Conservation (phyloP, 2,113 vertebrate species). For the Collichthys lucidus region DNA sequence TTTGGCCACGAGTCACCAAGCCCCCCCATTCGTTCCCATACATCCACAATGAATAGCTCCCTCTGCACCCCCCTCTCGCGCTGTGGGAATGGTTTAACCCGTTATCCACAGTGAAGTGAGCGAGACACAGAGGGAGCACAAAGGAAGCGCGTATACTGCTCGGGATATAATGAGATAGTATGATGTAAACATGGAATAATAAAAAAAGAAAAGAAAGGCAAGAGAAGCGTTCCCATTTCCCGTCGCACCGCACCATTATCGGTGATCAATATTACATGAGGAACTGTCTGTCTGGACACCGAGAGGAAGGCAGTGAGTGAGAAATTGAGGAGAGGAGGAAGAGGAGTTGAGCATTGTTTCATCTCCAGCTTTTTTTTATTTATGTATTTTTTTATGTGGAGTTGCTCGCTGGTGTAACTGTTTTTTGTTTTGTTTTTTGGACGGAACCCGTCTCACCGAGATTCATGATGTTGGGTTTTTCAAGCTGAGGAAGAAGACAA, state of each 20-base stretch:
- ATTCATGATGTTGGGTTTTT: slow-evolving; percentile 28
- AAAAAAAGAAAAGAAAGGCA: slow-evolving; percentile 37
- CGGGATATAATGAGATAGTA: slow-evolving; percentile 30
- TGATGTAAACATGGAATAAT: slow-evolving; percentile 75
- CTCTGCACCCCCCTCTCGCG: slow-evolving; percentile 24
- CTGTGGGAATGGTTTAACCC: slow-evolving; percentile 78
- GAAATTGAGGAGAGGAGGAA: slow-evolving; percentile 36
- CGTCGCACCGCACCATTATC: slow-evolving; percentile 57
- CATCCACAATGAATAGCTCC: slow-evolving; percentile 51
- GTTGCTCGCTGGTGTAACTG: slow-evolving; percentile 45
- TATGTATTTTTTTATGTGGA: slow-evolving; percentile 35
- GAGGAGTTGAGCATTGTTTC: slow-evolving; percentile 75
- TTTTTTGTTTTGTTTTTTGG: slow-evolving; percentile 1
- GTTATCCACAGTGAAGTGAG: slow-evolving; percentile 42
- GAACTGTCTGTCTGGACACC: slow-evolving; percentile 48
- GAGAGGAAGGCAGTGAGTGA: slow-evolving; percentile 27
- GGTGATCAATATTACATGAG: slow-evolving; percentile 65
- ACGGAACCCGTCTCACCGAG: slow-evolving; percentile 9
- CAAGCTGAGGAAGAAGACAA: slow-evolving; percentile 33
- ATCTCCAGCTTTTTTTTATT: slow-evolving; percentile 19
- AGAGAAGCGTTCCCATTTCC: slow-evolving; percentile 52
- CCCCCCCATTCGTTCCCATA: slow-evolving; percentile 63
- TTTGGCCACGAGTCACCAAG: slow-evolving; percentile 78
- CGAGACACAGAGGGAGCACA: slow-evolving; percentile 66
- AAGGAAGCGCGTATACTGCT: slow-evolving; percentile 62